Evolutionary conservation across 2,888 invertebrate species (phyloP).

Genomic region (Agriopis leucophaearia): DNA sequence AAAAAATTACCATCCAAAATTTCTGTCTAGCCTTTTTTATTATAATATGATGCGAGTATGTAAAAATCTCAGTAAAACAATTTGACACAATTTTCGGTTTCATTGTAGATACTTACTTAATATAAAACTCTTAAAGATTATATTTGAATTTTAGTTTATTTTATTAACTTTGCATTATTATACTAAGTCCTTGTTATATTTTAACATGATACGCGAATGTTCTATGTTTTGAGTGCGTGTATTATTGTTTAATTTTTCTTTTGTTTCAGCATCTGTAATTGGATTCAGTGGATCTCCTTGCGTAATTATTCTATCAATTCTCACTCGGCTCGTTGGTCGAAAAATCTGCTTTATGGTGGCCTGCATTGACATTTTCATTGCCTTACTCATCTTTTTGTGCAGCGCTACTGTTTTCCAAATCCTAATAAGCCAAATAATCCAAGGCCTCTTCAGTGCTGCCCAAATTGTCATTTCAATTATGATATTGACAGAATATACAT

Average conservation of each 20-base stretch:
- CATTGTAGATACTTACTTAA: no score
- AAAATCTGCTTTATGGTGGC: conserved; percentile 46
- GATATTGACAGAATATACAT: conserved; percentile 55
- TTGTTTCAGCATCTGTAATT: conserved; percentile 37
- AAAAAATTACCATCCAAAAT: no score
- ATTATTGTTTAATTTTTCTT: background rate
- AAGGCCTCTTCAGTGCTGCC: conserved; percentile 52
- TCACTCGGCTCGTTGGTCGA: conserved; percentile 48
- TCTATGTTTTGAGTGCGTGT: no score
- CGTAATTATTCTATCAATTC: conserved; percentile 48
- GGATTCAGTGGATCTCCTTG: conserved; percentile 49
- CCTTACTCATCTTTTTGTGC: conserved; percentile 47
- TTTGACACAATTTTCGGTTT: no score
- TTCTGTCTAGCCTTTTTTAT: no score
- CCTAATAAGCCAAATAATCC: conserved; percentile 49
- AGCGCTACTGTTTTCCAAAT: conserved; percentile 50
- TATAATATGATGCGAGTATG: no score
- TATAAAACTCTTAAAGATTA: no score
- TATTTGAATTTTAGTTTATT: no score
- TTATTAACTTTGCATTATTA: no score
- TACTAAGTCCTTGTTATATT: no score
- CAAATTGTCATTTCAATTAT: conserved; percentile 44
- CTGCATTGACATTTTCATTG: conserved; percentile 37
- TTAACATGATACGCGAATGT: no score
- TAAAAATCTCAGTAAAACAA: no score